Base-by-base conservation (phyloP, 2,113 vertebrate genomes). In the Aplodontia rufa region DNA sequence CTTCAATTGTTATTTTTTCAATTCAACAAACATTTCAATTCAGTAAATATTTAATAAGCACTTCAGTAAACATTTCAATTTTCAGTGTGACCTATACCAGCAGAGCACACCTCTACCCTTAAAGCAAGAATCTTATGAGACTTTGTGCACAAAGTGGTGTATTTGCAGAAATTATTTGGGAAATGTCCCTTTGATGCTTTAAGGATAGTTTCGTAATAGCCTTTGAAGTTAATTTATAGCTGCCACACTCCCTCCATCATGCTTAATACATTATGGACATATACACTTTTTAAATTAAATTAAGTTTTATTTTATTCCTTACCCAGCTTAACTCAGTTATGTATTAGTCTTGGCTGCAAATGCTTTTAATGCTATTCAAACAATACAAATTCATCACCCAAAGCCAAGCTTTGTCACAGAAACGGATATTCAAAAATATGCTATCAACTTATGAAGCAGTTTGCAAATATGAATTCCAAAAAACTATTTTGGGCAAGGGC, bases 161-260 rank as follows among this genome's bases (percentile, higher is more conserved):
- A 69, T 49, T 71, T 26, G 9, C 51, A 85, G 37, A 42, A 32
- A 76, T 95, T 42, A 40, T 75, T 88, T 42, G 37, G 45, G 26
- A 91, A 75, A 69, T 71, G 22, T 69, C 40, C 71, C 69, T 71
- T 72, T 35, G 30, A 47, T 51, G n/a, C 20, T 40, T 55, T 64
- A 89, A 53, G 4, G 8, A 19, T 22, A 74, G 30, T 92, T 90
- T 87, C 28, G 71, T 90, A 87, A 42, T 10, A 49, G 20, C 4
- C 22, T 81, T 95, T 83, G 37, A 35, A n/a, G 40, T 40, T 90
- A 47, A 60, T 68, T 95, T 60, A 72, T 26, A 69, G 10, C 11
- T 20, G 2, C 24, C 12, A 11, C 10, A 26, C 0, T 0, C 2
- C 5, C 1, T 80, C 8, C 6, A 2, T 40, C 40, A 19, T 45